phyloP scores from a whole-genome alignment of 2,797 vertebrate species.

The Artibeus jamaicensis region DNA sequence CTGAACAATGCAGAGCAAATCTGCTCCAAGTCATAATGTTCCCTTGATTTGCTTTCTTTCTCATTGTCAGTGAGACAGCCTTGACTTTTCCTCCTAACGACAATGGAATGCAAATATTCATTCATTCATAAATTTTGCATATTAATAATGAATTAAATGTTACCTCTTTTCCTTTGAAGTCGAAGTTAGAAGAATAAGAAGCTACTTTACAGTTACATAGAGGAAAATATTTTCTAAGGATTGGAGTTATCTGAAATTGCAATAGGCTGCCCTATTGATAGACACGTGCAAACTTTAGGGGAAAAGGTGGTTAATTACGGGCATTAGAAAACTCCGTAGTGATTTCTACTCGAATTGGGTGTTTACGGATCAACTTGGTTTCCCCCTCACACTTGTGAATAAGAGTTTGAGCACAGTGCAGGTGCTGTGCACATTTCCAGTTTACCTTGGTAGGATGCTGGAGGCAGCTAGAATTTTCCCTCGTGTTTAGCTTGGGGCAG shows the following conservation, averaged over 20 bases:
- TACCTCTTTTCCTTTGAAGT: neutral
- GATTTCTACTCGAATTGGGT: neutral
- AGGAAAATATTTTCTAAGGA: neutral
- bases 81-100: neutral
- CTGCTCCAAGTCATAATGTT: neutral
- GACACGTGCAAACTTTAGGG: neutral
- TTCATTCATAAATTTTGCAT: neutral
- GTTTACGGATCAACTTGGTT: neutral
- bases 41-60: neutral
- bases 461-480: neutral
- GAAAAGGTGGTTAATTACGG: neutral
- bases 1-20: neutral
- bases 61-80: neutral
- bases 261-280: neutral
- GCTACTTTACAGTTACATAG: neutral
- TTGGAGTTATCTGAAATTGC: neutral
- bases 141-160: neutral
- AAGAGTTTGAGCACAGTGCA: neutral
- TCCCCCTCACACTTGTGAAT: neutral
- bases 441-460: neutral
- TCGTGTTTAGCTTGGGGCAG: neutral
- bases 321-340: neutral
- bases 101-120: neutral
- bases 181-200: neutral
- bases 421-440: neutral